Base-by-base conservation (phyloP, 2,113 vertebrate species). In the Ictalurus punctatus region DNA sequence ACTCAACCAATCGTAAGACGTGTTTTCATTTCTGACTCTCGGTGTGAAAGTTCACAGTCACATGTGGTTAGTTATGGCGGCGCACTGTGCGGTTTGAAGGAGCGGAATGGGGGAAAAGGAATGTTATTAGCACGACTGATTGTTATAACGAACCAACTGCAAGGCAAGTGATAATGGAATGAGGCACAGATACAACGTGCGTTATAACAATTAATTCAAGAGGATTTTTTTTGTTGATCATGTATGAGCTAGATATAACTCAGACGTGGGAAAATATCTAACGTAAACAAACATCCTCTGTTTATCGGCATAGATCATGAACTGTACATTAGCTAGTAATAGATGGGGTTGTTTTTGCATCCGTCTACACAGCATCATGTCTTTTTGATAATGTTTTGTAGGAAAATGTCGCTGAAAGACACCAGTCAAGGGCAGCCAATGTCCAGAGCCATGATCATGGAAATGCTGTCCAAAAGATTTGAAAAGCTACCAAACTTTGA, bases 401-500 rank as follows among this genome's bases (percentile, higher is more conserved):
- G 76, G 69, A 58, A 69, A 73, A 86, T 88, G 86, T 59, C 84
- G 1, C 21, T 54, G 4, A 37, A 76, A 37, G 85, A 74, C 1
- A 5, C 89, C 1, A 83, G 78, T 63, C 65, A 74, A 5, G 61
- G 82, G 71, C 78, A 80, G 3, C 71, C n/a, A 5, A 30, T 91
- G 14, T 56, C 88, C 0, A 90, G 82, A 69, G 34, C 14, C 0
- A 19, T 10, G 27, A 82, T 95, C 4, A 54, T 91, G 3, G 92
- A 95, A 61, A 91, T 95, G 90, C 59, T 96, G 85, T 0, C 52
- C 25, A 91, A 89, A 16, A 95, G 93, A 52, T 95, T 94, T 89
- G 92, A 96, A 34, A 92, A 59, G 6, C 93, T 96, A 19, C 93
- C 96, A 52, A 94, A 96, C 37, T 23, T 84, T 7, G 96, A 96